phyloP scores from a whole-genome alignment of 35 echinoderm and acorn worm species.

The Apostichopus californicus region DNA sequence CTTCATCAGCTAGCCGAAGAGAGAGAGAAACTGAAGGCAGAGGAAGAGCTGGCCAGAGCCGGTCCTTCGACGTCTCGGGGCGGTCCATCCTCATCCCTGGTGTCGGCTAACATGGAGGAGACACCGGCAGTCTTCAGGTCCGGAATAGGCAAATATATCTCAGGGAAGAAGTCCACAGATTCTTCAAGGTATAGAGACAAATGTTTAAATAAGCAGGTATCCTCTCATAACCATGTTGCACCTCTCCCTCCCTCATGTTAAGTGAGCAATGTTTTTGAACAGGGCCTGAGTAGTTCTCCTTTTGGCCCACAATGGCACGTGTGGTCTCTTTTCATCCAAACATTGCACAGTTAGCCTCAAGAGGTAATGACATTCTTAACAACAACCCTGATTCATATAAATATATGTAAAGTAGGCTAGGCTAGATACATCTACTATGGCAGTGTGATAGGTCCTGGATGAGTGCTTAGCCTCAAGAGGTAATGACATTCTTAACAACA shows the following conservation, averaged over 20 bases:
- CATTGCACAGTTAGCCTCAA: not conserved
- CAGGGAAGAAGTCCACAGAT: conserved; percentile 23
- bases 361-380: not conserved
- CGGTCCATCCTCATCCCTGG: not conserved
- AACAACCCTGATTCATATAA: no score
- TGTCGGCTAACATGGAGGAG: conserved; percentile 69
- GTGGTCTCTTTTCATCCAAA: not conserved
- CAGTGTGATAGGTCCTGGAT: no score
- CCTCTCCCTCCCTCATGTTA: no score
- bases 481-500: not conserved
- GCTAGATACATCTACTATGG: no score
- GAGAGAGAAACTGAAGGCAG: conserved; percentile 69
- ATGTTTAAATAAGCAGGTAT: no score
- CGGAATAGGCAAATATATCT: conserved; percentile 96
- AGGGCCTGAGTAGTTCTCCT: no score
- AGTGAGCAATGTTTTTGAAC: no score
- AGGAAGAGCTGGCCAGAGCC: conserved; percentile 65
- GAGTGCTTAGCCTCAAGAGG: not conserved
- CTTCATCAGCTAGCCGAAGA: conserved; percentile 70
- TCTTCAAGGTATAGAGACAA: not conserved
- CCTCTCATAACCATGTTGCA: no score
- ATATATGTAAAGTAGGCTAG: no score
- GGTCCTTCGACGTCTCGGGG: conserved; percentile 18
- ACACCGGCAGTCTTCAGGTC: conserved; percentile 78
- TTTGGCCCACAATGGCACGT: no score